Percentiles rank a stretch among this genome's conserved stretches.
These are phyloP conservation scores for Oxyura jamaicensis DNA, from an alignment of 2,113 vertebrate genomes.

Conservation along the genomic window DNA sequence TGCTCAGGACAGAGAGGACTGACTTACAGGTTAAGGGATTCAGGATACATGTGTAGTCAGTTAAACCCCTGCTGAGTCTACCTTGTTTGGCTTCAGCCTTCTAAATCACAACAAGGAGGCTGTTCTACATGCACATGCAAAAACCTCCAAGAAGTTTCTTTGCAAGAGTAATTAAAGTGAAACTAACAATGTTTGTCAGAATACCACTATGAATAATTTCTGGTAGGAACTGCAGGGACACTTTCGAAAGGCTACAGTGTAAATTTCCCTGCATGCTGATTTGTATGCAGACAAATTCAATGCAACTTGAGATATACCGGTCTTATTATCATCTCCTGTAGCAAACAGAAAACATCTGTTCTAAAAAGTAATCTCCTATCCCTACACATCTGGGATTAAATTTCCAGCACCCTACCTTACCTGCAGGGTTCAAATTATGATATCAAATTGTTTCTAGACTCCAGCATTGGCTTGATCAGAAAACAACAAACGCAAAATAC, in stretches of 20 bases:
- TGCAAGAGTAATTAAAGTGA: not conserved
- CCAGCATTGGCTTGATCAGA: not conserved
- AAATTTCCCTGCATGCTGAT: not conserved
- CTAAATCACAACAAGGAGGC: not conserved
- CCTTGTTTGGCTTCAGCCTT: not conserved
- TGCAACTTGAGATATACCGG: not conserved
- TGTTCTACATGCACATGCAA: not conserved
- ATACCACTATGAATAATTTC: not conserved
- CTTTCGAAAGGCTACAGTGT: not conserved
- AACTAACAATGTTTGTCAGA: not conserved
- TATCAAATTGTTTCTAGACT: not conserved
- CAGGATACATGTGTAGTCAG: not conserved
- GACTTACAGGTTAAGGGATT: not conserved
- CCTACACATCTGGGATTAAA: not conserved
- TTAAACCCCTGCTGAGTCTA: not conserved
- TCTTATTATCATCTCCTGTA: not conserved
- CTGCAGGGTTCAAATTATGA: not conserved
- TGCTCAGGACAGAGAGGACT: not conserved
- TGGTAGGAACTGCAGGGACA: not conserved
- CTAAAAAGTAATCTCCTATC: not conserved
- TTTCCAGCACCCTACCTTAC: not conserved
- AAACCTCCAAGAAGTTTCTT: not conserved
- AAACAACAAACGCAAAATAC: not conserved
- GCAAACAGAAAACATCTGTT: not conserved
- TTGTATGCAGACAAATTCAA: not conserved